These are phyloP conservation scores for Ranitomeya imitator DNA, from an alignment of 2,113 vertebrate genomes.

Conservation along the genomic window DNA sequence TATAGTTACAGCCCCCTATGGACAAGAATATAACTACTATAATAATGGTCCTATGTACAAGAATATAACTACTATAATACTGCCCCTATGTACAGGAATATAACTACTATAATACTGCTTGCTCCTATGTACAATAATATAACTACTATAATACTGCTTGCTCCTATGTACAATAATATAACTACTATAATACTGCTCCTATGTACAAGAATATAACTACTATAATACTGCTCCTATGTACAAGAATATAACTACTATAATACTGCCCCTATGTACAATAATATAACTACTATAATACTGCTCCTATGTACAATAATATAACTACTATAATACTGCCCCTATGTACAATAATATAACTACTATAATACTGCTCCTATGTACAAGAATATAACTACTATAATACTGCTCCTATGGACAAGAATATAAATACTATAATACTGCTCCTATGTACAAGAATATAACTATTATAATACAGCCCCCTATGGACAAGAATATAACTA, in stretches of 20 bases:
- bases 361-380: background rate
- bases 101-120: background rate
- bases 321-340: too few species aligned
- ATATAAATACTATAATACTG: background rate
- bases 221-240: background rate
- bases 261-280: background rate
- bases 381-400: background rate
- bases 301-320: too few species aligned
- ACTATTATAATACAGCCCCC: too few species aligned
- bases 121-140: background rate
- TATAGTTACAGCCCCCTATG: too few species aligned
- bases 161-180: background rate
- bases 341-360: too few species aligned
- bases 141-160: background rate
- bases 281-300: too few species aligned
- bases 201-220: background rate
- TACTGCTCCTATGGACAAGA: background rate
- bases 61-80: background rate
- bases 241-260: background rate
- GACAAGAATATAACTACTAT: background rate
- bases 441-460: too few species aligned
- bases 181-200: background rate
- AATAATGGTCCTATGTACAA: background rate
- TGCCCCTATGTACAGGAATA: background rate
- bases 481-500: too few species aligned